Evolutionary conservation across 2,797 vertebrate species (phyloP), one percentile per base, ranked within the genome.

Genomic region (Amniataba percoides): DNA sequence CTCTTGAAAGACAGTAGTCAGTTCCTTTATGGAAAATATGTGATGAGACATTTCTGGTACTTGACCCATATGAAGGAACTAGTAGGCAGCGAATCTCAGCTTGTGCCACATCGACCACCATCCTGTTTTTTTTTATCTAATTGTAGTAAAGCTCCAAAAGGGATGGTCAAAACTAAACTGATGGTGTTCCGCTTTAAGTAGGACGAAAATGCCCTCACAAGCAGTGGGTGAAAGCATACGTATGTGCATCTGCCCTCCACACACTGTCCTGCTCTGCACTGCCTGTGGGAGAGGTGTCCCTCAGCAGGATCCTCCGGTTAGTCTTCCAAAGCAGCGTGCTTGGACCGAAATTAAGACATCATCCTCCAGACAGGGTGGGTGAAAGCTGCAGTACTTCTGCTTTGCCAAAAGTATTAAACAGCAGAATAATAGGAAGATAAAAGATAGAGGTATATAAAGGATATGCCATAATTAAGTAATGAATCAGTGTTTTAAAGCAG

Each of bases 401-500:
- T 83, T 66, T 70, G 52, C 79, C 80, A 74, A 75, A 74, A 71
- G 65, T 71, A 51, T 83, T 75, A 69, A 76, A 84, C 67, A 61
- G 52, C 43, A 66, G 72, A 1, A 79, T 80, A n/a, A 58, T 19
- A 45, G 13, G 46, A 23, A 21, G 34, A 73, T 69, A 42, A 81
- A n/a, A 74, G 68, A 70, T 49, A 63, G 60, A 74, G 60, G 63
- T 13, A 53, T 39, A 46, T 77, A 81, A 77, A 71, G 19, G n/a
- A 77, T 71, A 69, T 65, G 27, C 27, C 70, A 53, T 78, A 70
- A 82, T 80, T 79, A 82, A 78, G 66, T 61, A 60, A 84, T 79
- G 55, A 84, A 81, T 88, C 78, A 67, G 70, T 56, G 48, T n/a
- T 87, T 84, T 85, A 78, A 82, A 77, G 69, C 45, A 36, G 51